Base-by-base conservation (phyloP, 1,140 invertebrate species). In the Rhopalosiphum maidis region DNA sequence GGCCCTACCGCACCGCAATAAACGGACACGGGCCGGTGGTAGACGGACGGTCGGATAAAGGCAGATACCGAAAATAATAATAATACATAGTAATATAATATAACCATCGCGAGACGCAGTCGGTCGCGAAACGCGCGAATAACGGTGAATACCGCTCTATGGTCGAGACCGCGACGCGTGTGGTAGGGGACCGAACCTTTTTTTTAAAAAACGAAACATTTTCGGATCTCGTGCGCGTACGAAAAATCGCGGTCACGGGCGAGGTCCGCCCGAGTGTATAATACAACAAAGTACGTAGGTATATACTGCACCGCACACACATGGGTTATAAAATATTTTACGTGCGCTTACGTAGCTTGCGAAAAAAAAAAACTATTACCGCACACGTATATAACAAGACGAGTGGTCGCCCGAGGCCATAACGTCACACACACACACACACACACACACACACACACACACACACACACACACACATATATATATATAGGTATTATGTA, bases 171-270 rank as follows among this genome's bases (percentile, higher is more conserved):
- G 7, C 2, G 22, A 83, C 23, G 77, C 21, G 77, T 8, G 21
- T 41, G 22, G 41, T 46, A 30, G 25, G 23, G 30, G 60, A 68
- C 30, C 60, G n/a, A n/a, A 25, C 60, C 25, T 83, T 83, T 83
- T 83, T 41, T 87, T 87, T n/a, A n/a, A 68, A n/a, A 68, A 68
- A 68, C 15, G 15, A 60, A 25, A 55, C 25, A 60, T 30, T 86
- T 87, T 87, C 43, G 82, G 23, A 41, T 22, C 35, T 37, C 37
- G 77, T 22, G 25, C 9, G 37, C 23, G 41, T 18, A 87, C 85
- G 30, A 48, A 48, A 87, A 87, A 48, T 87, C 85, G 85, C 85
- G 85, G 85, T 87, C 85, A 87, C 85, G 85, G 85, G 43, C 85
- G 85, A 87, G 85, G 85, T 87, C 30, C 11, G 9, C 25, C 25